Percentiles rank a stretch among this genome's conserved stretches.
phyloP scores from a whole-genome alignment of 1,140 invertebrate genomes.

The Marisa cornuarietis region DNA sequence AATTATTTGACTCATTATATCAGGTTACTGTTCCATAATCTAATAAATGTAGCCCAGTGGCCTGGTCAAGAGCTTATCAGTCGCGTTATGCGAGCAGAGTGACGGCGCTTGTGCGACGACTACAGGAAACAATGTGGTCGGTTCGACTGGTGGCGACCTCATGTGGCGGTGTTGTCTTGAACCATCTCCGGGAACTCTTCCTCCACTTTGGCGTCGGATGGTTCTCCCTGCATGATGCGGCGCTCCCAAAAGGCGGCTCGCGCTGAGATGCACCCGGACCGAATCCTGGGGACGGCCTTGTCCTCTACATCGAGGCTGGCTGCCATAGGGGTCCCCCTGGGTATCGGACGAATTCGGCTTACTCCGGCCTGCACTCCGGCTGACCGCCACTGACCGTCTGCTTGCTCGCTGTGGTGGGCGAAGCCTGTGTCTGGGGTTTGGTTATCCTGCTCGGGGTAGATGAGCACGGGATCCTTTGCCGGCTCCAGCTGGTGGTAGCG shows the following conservation, averaged over 20 bases:
- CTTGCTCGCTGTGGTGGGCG: neutral
- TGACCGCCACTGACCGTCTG: neutral
- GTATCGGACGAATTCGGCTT: neutral
- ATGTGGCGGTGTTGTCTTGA: constrained; percentile 16
- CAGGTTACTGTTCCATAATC: neutral
- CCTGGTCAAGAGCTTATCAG: too few species aligned
- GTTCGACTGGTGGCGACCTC: neutral
- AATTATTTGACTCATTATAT: neutral
- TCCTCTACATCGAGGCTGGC: neutral
- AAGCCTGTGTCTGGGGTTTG: neutral
- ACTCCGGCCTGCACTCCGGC: neutral
- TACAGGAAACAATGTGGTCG: neutral
- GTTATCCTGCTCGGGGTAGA: neutral
- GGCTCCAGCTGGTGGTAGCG: constrained; percentile 21
- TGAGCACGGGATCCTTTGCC: neutral
- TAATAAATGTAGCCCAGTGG: too few species aligned
- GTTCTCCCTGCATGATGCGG: constrained; percentile 37
- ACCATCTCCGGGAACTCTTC: constrained; percentile 51
- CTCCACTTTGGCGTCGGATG: constrained; percentile 25
- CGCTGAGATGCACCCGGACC: constrained; percentile 50
- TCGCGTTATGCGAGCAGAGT: neutral
- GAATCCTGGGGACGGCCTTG: constrained; percentile 36
- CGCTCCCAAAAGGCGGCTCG: constrained; percentile 57
- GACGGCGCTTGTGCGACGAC: neutral
- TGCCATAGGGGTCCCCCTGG: neutral